Evolutionary conservation across 2,797 vertebrate species (phyloP).

Genomic region (Muscicapa striata): DNA sequence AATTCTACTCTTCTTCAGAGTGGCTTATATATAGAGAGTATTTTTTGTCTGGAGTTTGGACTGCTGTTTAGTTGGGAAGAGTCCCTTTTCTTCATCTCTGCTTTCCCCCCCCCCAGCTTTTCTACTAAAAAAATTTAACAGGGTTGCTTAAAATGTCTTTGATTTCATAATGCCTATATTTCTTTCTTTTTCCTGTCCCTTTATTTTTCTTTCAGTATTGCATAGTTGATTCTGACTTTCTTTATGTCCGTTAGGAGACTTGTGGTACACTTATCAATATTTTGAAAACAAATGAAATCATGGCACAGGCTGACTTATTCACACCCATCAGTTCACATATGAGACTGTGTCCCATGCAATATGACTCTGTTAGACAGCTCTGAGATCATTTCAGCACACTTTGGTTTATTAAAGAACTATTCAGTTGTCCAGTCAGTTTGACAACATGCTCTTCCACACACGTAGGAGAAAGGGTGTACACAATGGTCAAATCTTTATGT

Average conservation of each 20-base stretch:
- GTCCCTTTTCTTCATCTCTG: not conserved
- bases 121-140: not conserved
- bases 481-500: not conserved
- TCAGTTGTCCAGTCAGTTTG: not conserved
- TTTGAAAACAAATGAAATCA: not conserved
- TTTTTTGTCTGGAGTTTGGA: not conserved
- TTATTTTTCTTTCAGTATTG: not conserved
- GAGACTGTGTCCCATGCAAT: not conserved
- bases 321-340: not conserved
- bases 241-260: not conserved
- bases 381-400: not conserved
- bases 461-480: not conserved
- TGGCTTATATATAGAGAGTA: not conserved
- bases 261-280: not conserved
- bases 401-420: not conserved
- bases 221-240: not conserved
- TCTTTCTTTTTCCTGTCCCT: rapidly evolving
- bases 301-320: not conserved
- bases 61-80: not conserved
- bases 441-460: not conserved
- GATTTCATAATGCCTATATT: not conserved
- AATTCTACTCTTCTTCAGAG: not conserved
- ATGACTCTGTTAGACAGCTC: not conserved
- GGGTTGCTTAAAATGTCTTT: not conserved
- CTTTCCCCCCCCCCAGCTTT: rapidly evolving